Evolutionary conservation across 1,140 invertebrate species (phyloP).

Genomic region (Oncopodura yosiiana): DNA sequence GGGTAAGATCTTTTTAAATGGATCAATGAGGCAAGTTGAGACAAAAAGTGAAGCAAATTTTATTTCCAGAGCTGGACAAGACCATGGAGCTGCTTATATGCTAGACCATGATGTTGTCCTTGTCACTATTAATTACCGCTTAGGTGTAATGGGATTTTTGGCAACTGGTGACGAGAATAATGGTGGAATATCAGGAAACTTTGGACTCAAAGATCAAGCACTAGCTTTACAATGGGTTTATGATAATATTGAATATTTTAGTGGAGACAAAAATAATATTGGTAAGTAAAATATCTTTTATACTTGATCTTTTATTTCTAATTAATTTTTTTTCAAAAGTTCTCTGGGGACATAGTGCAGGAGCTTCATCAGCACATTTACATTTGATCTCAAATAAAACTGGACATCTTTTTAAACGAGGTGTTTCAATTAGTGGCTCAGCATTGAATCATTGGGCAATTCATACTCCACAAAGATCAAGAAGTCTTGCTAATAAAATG

Average conservation of each 20-base stretch:
- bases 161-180: neutral
- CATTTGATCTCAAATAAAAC: conserved; percentile 10
- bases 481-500: conserved; percentile 13
- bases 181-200: conserved; percentile 17
- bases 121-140: conserved; percentile 12
- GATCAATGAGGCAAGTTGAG: neutral
- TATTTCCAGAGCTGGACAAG: neutral
- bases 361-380: conserved; percentile 9
- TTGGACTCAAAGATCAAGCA: conserved; percentile 16
- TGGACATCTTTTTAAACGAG: conserved; percentile 6
- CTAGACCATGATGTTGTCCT: conserved; percentile 14
- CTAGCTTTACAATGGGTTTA: conserved; percentile 18
- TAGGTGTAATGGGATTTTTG: conserved; percentile 14
- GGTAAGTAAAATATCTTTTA: no score
- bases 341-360: conserved; percentile 9
- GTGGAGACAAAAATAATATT: conserved; percentile 5
- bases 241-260: conserved; percentile 12
- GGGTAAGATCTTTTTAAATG: no score
- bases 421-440: conserved; percentile 17
- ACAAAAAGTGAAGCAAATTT: neutral
- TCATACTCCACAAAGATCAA: neutral
- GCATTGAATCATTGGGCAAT: conserved; percentile 27
- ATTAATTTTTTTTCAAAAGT: no score
- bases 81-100: conserved; percentile 12
- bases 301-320: no score